Conservation (phyloP, 2,888 invertebrate species). For the Campaea margaritaria region DNA sequence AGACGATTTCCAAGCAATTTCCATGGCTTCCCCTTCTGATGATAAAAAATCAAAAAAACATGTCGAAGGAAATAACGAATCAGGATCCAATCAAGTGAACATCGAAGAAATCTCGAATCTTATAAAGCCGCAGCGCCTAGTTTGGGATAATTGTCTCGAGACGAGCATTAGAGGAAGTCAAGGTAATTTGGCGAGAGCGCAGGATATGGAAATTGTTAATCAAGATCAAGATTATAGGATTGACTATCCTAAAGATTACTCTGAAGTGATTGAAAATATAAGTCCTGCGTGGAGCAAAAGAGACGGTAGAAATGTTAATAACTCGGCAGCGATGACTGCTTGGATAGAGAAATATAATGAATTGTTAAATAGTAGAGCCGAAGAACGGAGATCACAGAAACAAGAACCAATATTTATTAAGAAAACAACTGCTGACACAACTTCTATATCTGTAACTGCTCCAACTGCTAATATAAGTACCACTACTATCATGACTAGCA, state of each 20-base stretch:
- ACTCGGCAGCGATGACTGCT: slow-evolving; percentile 58
- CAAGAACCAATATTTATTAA: slow-evolving; percentile 53
- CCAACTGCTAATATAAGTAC: not conserved
- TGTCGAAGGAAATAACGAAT: slow-evolving; percentile 57
- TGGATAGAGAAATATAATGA: slow-evolving; percentile 71
- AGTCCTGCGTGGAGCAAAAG: slow-evolving; percentile 66
- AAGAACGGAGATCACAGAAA: slow-evolving; percentile 59
- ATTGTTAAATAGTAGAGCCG: slow-evolving; percentile 62
- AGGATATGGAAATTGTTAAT: slow-evolving; percentile 57
- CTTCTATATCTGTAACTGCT: not conserved
- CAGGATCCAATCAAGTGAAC: slow-evolving; percentile 51
- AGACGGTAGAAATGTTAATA: slow-evolving; percentile 44
- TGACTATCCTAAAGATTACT: slow-evolving; percentile 37
- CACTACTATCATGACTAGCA: not conserved
- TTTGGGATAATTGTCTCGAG: slow-evolving; percentile 75
- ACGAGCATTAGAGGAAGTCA: slow-evolving; percentile 57
- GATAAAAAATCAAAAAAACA: slow-evolving; percentile 58
- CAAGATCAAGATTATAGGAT: slow-evolving; percentile 54
- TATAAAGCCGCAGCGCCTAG: slow-evolving; percentile 57
- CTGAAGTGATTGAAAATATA: slow-evolving; percentile 38
- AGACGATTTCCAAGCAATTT: slow-evolving; percentile 76
- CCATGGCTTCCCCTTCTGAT: slow-evolving; percentile 62
- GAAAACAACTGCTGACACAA: slow-evolving; percentile 43
- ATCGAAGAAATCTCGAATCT: slow-evolving; percentile 30
- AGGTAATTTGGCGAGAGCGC: slow-evolving; percentile 47